Evolutionary conservation across 2,797 vertebrate genomes (phyloP), one percentile per base, ranked within the genome.

Genomic region (Parambassis ranga): DNA sequence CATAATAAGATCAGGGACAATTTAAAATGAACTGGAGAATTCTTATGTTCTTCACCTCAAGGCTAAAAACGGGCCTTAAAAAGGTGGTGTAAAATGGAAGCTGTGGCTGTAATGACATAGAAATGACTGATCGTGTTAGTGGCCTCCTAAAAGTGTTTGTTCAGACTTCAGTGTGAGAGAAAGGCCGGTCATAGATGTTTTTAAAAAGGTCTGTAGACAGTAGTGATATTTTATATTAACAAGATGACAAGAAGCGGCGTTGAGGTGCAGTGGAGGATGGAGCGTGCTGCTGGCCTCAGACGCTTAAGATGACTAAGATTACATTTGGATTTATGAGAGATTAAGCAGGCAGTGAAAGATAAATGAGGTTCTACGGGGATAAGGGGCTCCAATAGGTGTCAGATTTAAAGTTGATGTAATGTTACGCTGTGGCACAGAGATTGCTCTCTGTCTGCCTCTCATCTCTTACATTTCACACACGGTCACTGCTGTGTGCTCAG

Each of bases 31-130:
- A 26, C 4, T 31, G 6, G 2, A 18, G 58, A 19, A 7, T 31
- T n/a, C n/a, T n/a, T n/a, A n/a, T 11, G 10, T 39, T 22, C 31
- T 18, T 11, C 10, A 32, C 10, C 19, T 19, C 8, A 4, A 47
- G 19, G 14, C 71, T 73, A 13, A 52, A 26, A 76, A 69, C 28
- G 10, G 10, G 3, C 9, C 77, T 28, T 48, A 50, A 60, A 53
- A 53, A 78, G 2, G 19, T n/a, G 16, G 8, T 13, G 15, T 50
- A 22, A 77, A 66, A 70, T 71, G 71, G 62, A 81, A 81, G 52
- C 27, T 15, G 49, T 15, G 9, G 39, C 47, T 51, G 30, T 64
- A 36, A 71, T 63, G 35, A 52, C 43, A 38, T 63, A 18, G 5
- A 46, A 63, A 27, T 35, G 5, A 33, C 38, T 39, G 20, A 44